phyloP scores from a whole-genome alignment of 2,888 invertebrate species.

The Druceiella hillmani region DNA sequence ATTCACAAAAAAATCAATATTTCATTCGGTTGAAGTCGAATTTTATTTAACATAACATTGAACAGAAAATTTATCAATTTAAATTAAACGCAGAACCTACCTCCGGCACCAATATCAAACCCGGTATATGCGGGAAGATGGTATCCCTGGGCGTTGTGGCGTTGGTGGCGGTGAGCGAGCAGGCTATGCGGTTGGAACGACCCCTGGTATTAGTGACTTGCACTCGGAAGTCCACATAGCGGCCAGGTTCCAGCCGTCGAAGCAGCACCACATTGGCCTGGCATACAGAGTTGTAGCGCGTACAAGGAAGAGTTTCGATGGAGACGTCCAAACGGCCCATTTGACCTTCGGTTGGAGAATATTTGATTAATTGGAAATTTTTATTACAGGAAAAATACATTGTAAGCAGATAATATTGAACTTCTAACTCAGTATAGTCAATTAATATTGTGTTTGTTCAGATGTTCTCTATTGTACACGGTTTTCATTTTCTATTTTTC shows the following conservation, averaged over 20 bases:
- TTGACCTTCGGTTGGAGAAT: constrained; percentile 51
- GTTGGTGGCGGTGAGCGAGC: constrained; percentile 79
- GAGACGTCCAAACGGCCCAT: constrained; percentile 71
- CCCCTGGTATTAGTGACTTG: constrained; percentile 73
- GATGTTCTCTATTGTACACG: too few relatives aligned
- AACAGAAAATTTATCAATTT: too few relatives aligned
- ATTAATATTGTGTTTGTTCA: too few relatives aligned
- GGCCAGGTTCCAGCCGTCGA: constrained; percentile 70
- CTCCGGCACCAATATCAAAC: constrained; percentile 70
- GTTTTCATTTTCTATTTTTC: too few relatives aligned
- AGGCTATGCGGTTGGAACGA: constrained; percentile 66
- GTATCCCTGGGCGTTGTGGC: constrained; percentile 77
- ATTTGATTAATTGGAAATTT: too few relatives aligned
- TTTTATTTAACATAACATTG: too few relatives aligned
- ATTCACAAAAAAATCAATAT: too few relatives aligned
- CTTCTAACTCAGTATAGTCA: too few relatives aligned
- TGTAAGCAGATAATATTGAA: too few relatives aligned
- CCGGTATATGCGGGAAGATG: constrained; percentile 77
- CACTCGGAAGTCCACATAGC: constrained; percentile 76
- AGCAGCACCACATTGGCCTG: constrained; percentile 82
- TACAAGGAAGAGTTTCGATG: constrained; percentile 78
- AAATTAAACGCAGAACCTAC: constrained; percentile 48
- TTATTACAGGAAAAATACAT: too few relatives aligned
- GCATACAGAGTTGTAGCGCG: constrained; percentile 81
- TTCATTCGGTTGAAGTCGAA: too few relatives aligned